Evolutionary conservation across 2,888 invertebrate genomes (phyloP), one percentile per base, ranked within the genome.

Genomic region (Orchestes rusci): DNA sequence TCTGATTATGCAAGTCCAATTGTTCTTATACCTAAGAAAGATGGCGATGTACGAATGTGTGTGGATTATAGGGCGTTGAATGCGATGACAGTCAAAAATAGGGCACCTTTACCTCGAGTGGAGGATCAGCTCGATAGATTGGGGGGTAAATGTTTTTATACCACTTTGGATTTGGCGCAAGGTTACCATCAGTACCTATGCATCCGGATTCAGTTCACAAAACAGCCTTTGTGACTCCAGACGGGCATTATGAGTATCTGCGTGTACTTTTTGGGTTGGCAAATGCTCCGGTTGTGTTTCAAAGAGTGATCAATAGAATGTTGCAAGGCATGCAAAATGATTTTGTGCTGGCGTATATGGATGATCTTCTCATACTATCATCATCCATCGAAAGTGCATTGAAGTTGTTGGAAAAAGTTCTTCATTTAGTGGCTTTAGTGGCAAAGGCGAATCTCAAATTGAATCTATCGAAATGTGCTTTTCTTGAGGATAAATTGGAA

Each of bases 231-330:
- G 50, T 55, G 4, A 63, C 59, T 7, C 61, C 59, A 1, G 62
- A 61, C 27, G 29, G 50, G 8, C 52, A 63, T 3, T 65, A 54
- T 37, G 60, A 65, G 51, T 62, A 59, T 34, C 34, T 56, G 4
- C 41, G 56, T 1, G 57, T 65, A 54, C 59, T 60, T 3, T 67
- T 66, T 46, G 64, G 64, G 3, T 48, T 66, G n/a, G 47, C 56
- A 3, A 65, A 64, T 35, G 59, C 63, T 1, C 61, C 61, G n/a
- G 49, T 52, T 8, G 52, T 53, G 13, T 56, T 55, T 43, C 53
- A 55, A 35, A 16, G 51, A 13, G 29, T 50, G 2, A 33, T 54
- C 10, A 49, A 54, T 20, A 48, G 48, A 33, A 51, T 55, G 48
- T 34, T 55, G n/a, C 48, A 45, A 12, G 16, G 29, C 17, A 15